Base-by-base conservation (phyloP, 2,797 vertebrate genomes). In the Hippocampus kuda region DNA sequence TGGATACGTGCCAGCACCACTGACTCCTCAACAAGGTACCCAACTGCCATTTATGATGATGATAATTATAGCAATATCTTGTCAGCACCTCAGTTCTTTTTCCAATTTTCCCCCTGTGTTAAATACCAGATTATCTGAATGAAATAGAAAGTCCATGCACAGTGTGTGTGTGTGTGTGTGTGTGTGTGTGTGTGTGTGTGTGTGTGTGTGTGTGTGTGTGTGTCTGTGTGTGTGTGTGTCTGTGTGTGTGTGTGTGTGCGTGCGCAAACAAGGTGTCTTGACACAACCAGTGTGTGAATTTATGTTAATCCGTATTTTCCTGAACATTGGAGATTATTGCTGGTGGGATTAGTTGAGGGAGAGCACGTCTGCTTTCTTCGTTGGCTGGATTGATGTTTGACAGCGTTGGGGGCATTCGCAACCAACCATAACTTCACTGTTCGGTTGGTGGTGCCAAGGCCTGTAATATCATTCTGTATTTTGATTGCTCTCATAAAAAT, bases 1-100 rank as follows among this genome's bases (percentile, higher is more conserved):
- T 80, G 89, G 84, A 83, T 91, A 89, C 56, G 88, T 83, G 8
- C 82, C 85, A 4, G 88, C 88, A 57, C 84, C 80, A 26, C 81
- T 91, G 79, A 87, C 91, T 79, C 88, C 87, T 71, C 91, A 92
- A 68, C 91, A 92, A 91, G 91, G 91, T 92, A 88, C 56, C 64
- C 42, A 12, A 27, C 9, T 24, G 56, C 48, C 51, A 26, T 30
- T 59, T 57, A 24, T 57, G 7, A 59, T 27, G 13, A 16, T 18
- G 13, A 16, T 30, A 16, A 60, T 26, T 11, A 57, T 57, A 4
- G 8, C 15, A 1, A 60, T 30, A 34, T 57, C 27, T 46, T 46
- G 24, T 57, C 57, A 34, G 15, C 27, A 60, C 20, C 18, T 67
- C 26, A 49, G 5, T 70, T 18, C 30, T 51, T 65, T 71, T 69